Percentiles rank a stretch among this genome's conserved stretches.
These are phyloP conservation scores for Drosophila rubida DNA, from an alignment of 2,888 invertebrate species.

Conservation along the genomic window DNA sequence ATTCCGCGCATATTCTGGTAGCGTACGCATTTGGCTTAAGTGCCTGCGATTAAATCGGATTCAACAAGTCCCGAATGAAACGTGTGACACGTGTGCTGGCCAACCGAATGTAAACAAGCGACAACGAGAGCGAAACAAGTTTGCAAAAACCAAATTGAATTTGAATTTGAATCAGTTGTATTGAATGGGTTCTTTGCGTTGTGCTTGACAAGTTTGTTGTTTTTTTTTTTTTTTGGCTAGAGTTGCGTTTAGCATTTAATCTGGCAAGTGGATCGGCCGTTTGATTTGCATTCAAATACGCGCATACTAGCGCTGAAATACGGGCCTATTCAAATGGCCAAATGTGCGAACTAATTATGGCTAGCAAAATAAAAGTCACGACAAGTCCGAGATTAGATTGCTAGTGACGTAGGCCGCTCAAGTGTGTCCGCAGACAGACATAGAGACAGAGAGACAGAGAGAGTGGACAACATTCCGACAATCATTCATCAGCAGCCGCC, in stretches of 20 bases:
- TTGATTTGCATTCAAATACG: constrained; percentile 19
- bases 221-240: neutral
- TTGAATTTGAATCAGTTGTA: constrained; percentile 26
- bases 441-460: neutral
- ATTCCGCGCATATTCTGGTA: constrained; percentile 71
- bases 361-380: constrained; percentile 5
- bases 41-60: constrained; percentile 33
- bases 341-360: constrained; percentile 43
- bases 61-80: constrained; percentile 54
- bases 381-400: constrained; percentile 47
- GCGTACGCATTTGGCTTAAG: constrained; percentile 17
- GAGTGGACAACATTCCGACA: neutral
- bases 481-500: constrained; percentile 7
- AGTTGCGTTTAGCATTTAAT: constrained; percentile 44
- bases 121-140: constrained; percentile 15
- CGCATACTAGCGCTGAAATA: neutral
- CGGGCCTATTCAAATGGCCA: constrained; percentile 13
- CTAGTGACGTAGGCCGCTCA: constrained; percentile 35
- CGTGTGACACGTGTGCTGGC: constrained; percentile 66
- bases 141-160: constrained; percentile 10
- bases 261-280: constrained; percentile 28
- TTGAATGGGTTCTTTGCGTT: constrained; percentile 4
- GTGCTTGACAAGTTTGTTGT: constrained; percentile 47
- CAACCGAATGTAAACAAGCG: constrained; percentile 23
- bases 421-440: constrained; percentile 23